Evolutionary conservation across 2,888 invertebrate species (phyloP).

Genomic region (Watsonalla binaria): DNA sequence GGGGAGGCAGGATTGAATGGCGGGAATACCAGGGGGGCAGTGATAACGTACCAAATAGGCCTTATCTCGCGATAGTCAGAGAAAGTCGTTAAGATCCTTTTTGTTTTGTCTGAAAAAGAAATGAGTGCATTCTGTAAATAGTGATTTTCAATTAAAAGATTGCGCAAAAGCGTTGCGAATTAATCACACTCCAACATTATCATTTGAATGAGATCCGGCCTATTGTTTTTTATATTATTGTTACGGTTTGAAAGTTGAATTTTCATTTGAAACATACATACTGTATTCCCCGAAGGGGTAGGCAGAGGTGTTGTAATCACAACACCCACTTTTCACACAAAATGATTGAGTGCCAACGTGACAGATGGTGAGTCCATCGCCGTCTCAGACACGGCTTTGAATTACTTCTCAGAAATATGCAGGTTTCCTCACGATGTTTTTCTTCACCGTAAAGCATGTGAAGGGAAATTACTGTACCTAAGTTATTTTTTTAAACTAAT

Average conservation of each 20-base stretch:
- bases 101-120: constrained; percentile 56
- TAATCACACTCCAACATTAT: constrained; percentile 4
- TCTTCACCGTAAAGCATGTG: no score
- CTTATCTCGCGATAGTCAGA: constrained; percentile 68
- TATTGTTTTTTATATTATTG: background rate
- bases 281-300: no score
- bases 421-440: no score
- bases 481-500: no score
- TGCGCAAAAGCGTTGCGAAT: constrained; percentile 19
- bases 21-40: constrained; percentile 50
- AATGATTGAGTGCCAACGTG: no score
- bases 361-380: no score
- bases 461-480: no score
- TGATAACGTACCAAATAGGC: constrained; percentile 70
- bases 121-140: constrained; percentile 59
- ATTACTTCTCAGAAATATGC: no score
- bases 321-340: no score
- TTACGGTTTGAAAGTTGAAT: background rate
- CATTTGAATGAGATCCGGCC: background rate
- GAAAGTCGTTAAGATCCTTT: constrained; percentile 73
- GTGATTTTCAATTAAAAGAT: constrained; percentile 61
- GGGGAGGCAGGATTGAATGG: constrained; percentile 58
- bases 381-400: no score
- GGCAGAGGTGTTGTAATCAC: no score
- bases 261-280: no score